Percentiles rank a stretch among this genome's conserved stretches.
These are phyloP conservation scores for Hirtodrosophila duncani DNA, from an alignment of 2,888 invertebrate species.

Conservation along the genomic window DNA sequence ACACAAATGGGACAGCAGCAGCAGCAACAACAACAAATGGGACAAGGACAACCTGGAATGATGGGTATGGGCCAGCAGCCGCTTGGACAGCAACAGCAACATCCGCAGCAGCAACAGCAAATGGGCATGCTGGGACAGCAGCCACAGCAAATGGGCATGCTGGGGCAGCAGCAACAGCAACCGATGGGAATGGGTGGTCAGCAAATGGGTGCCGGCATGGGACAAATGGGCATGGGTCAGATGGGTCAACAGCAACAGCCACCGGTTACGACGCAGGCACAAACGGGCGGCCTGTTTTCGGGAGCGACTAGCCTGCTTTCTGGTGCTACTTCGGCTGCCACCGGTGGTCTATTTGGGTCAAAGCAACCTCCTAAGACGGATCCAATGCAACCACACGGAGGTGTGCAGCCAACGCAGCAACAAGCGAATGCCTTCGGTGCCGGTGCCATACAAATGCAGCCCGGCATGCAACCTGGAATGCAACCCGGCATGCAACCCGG, in stretches of 20 bases:
- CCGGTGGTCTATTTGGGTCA: slow-evolving; percentile 78
- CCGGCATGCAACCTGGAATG: slow-evolving; percentile 75
- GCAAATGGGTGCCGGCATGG: slow-evolving; percentile 49
- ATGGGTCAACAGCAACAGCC: slow-evolving; percentile 74
- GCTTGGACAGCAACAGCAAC: slow-evolving; percentile 44
- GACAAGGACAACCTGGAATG: slow-evolving; percentile 41
- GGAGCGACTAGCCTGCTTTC: slow-evolving; percentile 78
- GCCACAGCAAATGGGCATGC: slow-evolving; percentile 58
- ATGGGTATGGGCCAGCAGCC: slow-evolving; percentile 76
- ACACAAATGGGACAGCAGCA: slow-evolving; percentile 57
- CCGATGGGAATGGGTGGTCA: slow-evolving; percentile 33
- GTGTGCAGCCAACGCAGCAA: slow-evolving; percentile 78
- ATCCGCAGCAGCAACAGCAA: slow-evolving; percentile 40
- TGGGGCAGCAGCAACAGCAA: slow-evolving; percentile 54
- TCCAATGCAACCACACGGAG: slow-evolving; percentile 79
- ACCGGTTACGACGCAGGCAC: slow-evolving; percentile 75
- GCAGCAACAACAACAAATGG: slow-evolving; percentile 35
- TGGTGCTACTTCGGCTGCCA: slow-evolving; percentile 79
- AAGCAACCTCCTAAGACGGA: slow-evolving; percentile 79
- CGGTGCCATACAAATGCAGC: slow-evolving; percentile 75
- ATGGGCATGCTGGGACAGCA: slow-evolving; percentile 56
- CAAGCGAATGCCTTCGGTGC: slow-evolving; percentile 74
- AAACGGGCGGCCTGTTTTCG: slow-evolving; percentile 77
- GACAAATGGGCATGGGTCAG: slow-evolving; percentile 38
- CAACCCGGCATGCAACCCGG: slow-evolving; percentile 69